A percentile compares a stretch with the other conserved stretches of the same genome.
phyloP scores from a whole-genome alignment of 2,113 vertebrate genomes.

The Lamprologus ornatipinnis region DNA sequence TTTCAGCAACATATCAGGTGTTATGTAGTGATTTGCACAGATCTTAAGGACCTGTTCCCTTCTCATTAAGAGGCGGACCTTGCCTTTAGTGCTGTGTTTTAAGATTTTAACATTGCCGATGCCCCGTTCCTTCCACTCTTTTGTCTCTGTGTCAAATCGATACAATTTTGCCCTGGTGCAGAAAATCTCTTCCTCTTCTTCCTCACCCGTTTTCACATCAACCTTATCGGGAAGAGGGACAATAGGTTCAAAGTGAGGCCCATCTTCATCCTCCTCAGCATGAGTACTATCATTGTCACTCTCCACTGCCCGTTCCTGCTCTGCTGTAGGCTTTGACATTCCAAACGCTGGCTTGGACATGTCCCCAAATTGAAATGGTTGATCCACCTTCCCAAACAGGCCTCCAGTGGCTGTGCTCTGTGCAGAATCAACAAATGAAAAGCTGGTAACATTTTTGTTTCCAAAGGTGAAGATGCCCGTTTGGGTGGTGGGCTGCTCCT shows the following conservation, averaged over 20 bases:
- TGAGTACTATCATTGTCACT: conserved; percentile 82
- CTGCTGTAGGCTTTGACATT: conserved; percentile 35
- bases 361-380: conserved; percentile 73
- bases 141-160: conserved; percentile 86
- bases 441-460: conserved; percentile 65
- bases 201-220: conserved; percentile 95
- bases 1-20: conserved; percentile 85
- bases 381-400: conserved; percentile 73
- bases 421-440: conserved; percentile 70
- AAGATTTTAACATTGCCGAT: conserved; percentile 93
- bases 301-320: conserved; percentile 69
- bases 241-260: conserved; percentile 97
- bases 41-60: conserved; percentile 96
- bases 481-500: conserved; percentile 57
- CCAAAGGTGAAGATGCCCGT: conserved; percentile 78
- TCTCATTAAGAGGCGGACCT: conserved; percentile 93
- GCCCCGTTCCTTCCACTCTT: conserved; percentile 97
- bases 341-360: conserved; percentile 64
- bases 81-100: conserved; percentile 86
- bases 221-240: conserved; percentile 96
- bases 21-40: conserved; percentile 98
- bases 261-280: conserved; percentile 89
- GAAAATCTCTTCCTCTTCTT: conserved; percentile 95
- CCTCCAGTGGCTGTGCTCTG: conserved; percentile 60
- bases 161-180: conserved; percentile 93